Evolutionary conservation across 1,140 invertebrate genomes (phyloP).

Genomic region (Eubasilissa regina): DNA sequence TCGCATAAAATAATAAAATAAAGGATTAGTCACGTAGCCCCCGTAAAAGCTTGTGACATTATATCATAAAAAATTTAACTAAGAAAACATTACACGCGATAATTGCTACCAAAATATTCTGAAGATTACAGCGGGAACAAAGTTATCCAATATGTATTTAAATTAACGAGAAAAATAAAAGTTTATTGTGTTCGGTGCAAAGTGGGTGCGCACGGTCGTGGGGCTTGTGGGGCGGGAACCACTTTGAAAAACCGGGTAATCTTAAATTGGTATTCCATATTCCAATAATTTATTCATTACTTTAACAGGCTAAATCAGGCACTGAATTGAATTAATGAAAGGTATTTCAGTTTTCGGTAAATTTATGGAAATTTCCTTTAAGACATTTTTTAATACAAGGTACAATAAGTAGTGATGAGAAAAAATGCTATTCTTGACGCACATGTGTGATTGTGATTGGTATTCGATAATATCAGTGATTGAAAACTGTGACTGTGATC

Average conservation of each 20-base stretch:
- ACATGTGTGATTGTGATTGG: too few relatives aligned
- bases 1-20: too few relatives aligned
- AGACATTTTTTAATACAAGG: slow-evolving; percentile 2
- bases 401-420: too few relatives aligned
- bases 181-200: slow-evolving; percentile 16
- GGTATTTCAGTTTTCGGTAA: background rate
- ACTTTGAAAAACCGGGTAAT: background rate
- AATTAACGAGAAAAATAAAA: slow-evolving; percentile 49
- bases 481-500: too few relatives aligned
- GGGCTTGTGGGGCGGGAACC: slow-evolving; percentile 21
- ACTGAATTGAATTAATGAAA: background rate
- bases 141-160: slow-evolving; percentile 56
- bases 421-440: too few relatives aligned
- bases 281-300: slow-evolving; percentile 39
- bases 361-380: background rate
- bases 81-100: background rate
- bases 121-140: slow-evolving; percentile 35
- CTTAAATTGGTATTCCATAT: slow-evolving; percentile 20
- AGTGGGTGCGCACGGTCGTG: background rate
- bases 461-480: too few relatives aligned
- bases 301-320: background rate
- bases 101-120: slow-evolving; percentile 47
- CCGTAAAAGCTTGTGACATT: too few relatives aligned
- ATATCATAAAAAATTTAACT: too few relatives aligned
- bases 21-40: too few relatives aligned